phyloP scores from a whole-genome alignment of 1,140 invertebrate species.

The Chionoecetes opilio region DNA sequence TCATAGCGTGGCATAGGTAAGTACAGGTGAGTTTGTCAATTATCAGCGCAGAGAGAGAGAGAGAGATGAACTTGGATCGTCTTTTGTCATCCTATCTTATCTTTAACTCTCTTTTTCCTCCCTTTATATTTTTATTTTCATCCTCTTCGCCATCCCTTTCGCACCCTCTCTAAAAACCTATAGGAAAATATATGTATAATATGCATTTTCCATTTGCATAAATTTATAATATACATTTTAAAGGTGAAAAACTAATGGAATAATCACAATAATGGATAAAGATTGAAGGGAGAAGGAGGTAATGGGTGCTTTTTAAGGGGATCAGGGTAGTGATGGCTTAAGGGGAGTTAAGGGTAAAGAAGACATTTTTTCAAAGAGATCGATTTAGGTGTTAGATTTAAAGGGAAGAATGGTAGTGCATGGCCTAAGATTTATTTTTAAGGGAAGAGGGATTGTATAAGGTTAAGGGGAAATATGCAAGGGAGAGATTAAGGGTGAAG shows the following conservation, averaged over 20 bases:
- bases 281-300: not conserved
- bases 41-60: not conserved
- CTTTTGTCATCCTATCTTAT: not conserved
- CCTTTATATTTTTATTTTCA: not conserved
- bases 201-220: not conserved
- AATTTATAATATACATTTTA: not conserved
- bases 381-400: no score
- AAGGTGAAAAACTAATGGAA: not conserved
- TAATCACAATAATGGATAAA: not conserved
- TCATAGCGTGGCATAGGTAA: not conserved
- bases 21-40: not conserved
- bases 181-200: not conserved
- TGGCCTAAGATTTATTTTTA: not conserved
- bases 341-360: no score
- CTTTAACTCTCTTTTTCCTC: not conserved
- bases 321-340: not conserved
- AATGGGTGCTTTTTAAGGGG: not conserved
- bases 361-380: no score
- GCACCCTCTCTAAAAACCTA: not conserved
- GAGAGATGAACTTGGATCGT: not conserved
- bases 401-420: no score
- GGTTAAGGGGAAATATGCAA: not conserved
- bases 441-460: not conserved
- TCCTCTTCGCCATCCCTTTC: not conserved
- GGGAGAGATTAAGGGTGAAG: not conserved